These are phyloP conservation scores for Chiloscyllium plagiosum DNA, from an alignment of 2,113 vertebrate species.

Conservation along the genomic window DNA sequence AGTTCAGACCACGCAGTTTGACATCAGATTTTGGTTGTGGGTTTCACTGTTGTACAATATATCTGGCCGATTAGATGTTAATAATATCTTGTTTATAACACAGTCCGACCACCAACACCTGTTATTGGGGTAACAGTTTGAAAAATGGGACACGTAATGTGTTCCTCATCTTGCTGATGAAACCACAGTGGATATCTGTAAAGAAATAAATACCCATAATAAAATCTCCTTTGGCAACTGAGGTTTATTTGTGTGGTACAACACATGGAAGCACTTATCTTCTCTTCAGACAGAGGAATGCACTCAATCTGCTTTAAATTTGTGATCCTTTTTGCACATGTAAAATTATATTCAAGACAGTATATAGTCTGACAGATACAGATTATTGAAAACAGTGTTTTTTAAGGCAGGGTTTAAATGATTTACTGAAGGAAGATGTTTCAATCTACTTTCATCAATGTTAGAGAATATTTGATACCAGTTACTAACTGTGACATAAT, in stretches of 20 bases:
- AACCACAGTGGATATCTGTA: constrained; percentile 21
- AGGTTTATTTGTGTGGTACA: constrained; percentile 27
- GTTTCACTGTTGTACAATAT: not conserved
- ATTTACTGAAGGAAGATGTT: constrained; percentile 18
- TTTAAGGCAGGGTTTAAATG: not conserved
- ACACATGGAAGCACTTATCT: constrained; percentile 25
- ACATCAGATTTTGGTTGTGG: not conserved
- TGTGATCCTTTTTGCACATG: constrained; percentile 11
- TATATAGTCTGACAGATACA: not conserved
- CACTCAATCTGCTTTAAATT: constrained; percentile 16
- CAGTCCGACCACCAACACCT: not conserved
- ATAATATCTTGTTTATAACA: constrained; percentile 31
- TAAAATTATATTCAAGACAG: constrained; percentile 24
- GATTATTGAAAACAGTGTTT: constrained; percentile 31
- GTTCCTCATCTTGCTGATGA: constrained; percentile 4
- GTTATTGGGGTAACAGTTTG: not conserved
- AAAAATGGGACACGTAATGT: not conserved
- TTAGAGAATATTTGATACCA: constrained; percentile 18
- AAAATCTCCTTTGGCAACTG: constrained; percentile 24
- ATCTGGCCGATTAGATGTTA: not conserved
- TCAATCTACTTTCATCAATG: not conserved
- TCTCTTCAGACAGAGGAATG: constrained; percentile 28
- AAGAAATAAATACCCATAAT: constrained; percentile 30
- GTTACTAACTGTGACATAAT: not conserved
- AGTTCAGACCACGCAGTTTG: not conserved